Base-by-base conservation (phyloP, 1,140 invertebrate genomes). In the Drosophila navojoa region DNA sequence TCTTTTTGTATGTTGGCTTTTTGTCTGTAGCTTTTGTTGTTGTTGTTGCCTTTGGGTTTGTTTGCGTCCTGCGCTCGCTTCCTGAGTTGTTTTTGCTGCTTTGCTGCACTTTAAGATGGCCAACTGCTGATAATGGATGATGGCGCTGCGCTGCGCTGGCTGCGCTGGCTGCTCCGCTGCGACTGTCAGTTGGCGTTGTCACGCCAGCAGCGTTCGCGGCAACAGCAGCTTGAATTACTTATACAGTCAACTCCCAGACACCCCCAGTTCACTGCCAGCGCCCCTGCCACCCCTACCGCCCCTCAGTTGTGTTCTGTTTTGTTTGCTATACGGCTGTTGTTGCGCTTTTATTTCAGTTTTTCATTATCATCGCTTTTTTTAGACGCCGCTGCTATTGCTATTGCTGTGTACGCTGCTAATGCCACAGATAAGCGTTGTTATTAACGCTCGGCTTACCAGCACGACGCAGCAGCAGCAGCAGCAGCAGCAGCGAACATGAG, bases 41-140 rank as follows among this genome's bases (percentile, higher is more conserved):
- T 74, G 29, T 62, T 67, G 44, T 52, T 68, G 68, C 50, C 71
- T 35, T 73, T 54, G 54, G 49, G 53, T 68, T 61, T 58, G 55
- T 49, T 67, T 67, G 58, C 42, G 38, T n/a, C 4, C 57, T 49
- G n/a, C 11, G 32, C 60, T 4, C 49, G 50, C 64, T 68, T 73
- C 57, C 67, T 72, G 68, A 47, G 58, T 76, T 77, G 60, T 71
- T 79, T 73, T 73, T 74, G 59, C 54, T 71, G 47, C 54, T 49
- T 55, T 67, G 72, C 64, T 82, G 84, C 85, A 80, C 85, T 90
- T 81, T 90, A 90, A 90, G 85, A 89, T 89, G 80, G 77, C 85
- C 79, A 89, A 85, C 85, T 89, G 85, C 86, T 89, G 85, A 89
- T 89, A 89, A 89, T 89, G 85, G 85, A 89, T 90, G 85, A 90